Base-by-base conservation (phyloP, 2,113 vertebrate species). In the Embiotoca jacksoni region DNA sequence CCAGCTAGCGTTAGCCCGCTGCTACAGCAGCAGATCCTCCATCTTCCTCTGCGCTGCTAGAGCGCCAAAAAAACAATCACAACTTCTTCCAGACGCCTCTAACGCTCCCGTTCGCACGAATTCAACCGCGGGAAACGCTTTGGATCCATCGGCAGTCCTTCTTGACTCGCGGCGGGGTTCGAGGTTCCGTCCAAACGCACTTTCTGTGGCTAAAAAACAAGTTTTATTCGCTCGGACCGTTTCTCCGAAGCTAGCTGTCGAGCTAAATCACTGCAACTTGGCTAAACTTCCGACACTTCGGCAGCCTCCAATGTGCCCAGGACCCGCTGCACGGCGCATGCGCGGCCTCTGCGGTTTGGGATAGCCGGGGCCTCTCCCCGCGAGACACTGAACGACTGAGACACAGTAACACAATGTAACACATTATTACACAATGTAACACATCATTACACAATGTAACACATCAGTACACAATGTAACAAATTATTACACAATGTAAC, bases 41-140 rank as follows among this genome's bases (percentile, higher is more conserved):
- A 93, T 93, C 90, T 92, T 90, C 88, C 86, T 81, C 90, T 88
- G 73, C 89, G 84, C 84, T 64, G 77, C 89, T 56, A 80, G 88
- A 90, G 92, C 92, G 88, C 91, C 91, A 84, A 91, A 93, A 89
- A 89, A 92, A 92, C 90, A 92, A 92, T 91, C 91, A 93, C 90
- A 93, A 93, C 91, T 91, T 91, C 81, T 92, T 82, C 50, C 80
- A 82, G 76, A 77, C 53, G 54, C 52, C 32, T 56, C 52, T 87
- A 86, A 66, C 39, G 76, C 46, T 52, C 13, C 14, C 31, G 57
- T 76, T 54, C 1, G n/a, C 23, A 11, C 30, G 3, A 10, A 37
- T 41, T 4, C 67, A n/a, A 33, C 37, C 1, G 6, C 5, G 6
- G 44, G 46, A 82, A 75, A 14, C 54, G n/a, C 7, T 4, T 36